phyloP scores from a whole-genome alignment of 2,113 vertebrate species.

The Rallus limicola region DNA sequence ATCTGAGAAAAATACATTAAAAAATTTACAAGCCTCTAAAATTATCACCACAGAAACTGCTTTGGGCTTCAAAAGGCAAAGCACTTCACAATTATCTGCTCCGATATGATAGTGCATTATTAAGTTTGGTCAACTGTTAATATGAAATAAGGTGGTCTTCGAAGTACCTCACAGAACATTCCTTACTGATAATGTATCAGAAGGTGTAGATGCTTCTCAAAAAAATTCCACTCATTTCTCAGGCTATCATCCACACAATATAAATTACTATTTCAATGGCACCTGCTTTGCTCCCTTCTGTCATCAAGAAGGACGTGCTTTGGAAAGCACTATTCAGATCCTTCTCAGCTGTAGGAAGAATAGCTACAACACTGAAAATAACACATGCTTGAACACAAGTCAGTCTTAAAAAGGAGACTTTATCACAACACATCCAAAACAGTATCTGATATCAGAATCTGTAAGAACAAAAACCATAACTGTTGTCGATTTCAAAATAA shows the following conservation, averaged over 20 bases:
- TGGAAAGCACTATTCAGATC: background rate
- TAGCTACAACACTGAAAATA: background rate
- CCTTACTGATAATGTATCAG: background rate
- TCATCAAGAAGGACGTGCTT: background rate
- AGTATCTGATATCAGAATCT: background rate
- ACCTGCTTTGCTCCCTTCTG: background rate
- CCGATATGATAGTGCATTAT: constrained; percentile 18
- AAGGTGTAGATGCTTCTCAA: background rate
- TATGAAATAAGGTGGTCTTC: background rate
- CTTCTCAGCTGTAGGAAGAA: background rate
- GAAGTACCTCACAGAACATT: background rate
- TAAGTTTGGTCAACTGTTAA: constrained; percentile 43
- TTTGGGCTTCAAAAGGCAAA: constrained; percentile 14
- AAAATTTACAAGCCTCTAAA: constrained; percentile 8
- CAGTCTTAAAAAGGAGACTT: background rate
- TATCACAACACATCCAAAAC: background rate
- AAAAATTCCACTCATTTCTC: background rate
- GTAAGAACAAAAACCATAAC: background rate
- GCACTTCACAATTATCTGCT: background rate
- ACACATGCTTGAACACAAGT: background rate
- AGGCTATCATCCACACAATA: background rate
- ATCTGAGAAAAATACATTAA: background rate
- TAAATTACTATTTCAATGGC: background rate
- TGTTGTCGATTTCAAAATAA: background rate
- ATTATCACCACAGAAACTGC: constrained; percentile 18